A percentile compares a stretch with the other conserved stretches of the same genome.
phyloP scores from a whole-genome alignment of 1,140 invertebrate species.

The Polyergus mexicanus region DNA sequence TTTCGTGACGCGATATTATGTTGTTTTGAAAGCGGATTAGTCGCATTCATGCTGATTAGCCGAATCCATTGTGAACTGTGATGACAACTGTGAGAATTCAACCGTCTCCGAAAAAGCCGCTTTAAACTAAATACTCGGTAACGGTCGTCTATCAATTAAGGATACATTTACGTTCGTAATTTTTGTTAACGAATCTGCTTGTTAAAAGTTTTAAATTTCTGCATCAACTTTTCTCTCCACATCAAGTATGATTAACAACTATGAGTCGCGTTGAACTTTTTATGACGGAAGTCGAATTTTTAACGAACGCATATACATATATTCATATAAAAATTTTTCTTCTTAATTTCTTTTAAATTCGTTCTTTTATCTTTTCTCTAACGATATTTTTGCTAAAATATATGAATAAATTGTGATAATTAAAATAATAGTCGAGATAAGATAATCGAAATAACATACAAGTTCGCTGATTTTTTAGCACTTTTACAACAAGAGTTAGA shows the following conservation, averaged over 20 bases:
- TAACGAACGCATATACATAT: background rate
- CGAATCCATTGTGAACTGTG: slow-evolving; percentile 23
- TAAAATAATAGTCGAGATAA: background rate
- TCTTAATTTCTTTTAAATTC: background rate
- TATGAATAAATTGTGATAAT: background rate
- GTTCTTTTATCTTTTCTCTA: background rate
- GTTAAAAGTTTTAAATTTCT: slow-evolving; percentile 61
- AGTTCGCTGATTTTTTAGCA: background rate
- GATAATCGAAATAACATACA: background rate
- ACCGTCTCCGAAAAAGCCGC: slow-evolving; percentile 10
- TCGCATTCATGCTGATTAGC: slow-evolving; percentile 47
- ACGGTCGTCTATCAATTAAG: background rate
- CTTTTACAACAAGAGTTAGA: background rate
- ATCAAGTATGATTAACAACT: background rate
- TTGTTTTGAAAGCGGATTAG: slow-evolving; percentile 37
- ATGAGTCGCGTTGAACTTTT: background rate
- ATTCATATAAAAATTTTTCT: background rate
- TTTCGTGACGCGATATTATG: slow-evolving; percentile 64
- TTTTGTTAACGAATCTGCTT: slow-evolving; percentile 51
- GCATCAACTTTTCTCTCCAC: slow-evolving; percentile 49
- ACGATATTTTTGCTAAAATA: background rate
- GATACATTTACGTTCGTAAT: slow-evolving; percentile 18
- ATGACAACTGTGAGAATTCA: slow-evolving; percentile 42
- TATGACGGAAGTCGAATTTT: background rate
- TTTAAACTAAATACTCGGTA: slow-evolving; percentile 40